Percentiles rank a stretch among this genome's conserved stretches.
phyloP scores from a whole-genome alignment of 1,140 invertebrate species.

The Hesperophylax magnus region DNA sequence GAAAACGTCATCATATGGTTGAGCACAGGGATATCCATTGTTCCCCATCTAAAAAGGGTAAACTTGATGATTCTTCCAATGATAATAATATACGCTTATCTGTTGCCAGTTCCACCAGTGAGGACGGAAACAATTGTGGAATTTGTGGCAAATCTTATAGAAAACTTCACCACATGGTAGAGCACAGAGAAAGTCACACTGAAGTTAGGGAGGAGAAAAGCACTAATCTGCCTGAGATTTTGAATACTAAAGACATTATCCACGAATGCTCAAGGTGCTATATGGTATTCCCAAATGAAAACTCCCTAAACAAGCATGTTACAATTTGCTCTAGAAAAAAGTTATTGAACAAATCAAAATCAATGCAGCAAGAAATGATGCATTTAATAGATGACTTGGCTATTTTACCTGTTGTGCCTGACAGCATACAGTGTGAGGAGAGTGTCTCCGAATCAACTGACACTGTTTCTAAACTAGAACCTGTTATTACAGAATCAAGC shows the following conservation, averaged over 20 bases:
- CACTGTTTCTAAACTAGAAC: background rate
- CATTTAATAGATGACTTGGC: background rate
- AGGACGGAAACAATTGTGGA: slow-evolving; percentile 50
- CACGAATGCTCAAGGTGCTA: slow-evolving; percentile 70
- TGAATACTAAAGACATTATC: slow-evolving; percentile 69
- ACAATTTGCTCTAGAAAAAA: slow-evolving; percentile 66
- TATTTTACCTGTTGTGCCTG: background rate
- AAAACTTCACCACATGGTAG: slow-evolving; percentile 53
- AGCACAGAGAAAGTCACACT: slow-evolving; percentile 66
- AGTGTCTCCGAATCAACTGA: background rate
- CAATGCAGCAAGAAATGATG: background rate
- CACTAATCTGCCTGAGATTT: slow-evolving; percentile 64
- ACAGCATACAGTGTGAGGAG: background rate
- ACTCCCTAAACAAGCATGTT: slow-evolving; percentile 67
- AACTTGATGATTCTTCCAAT: slow-evolving; percentile 3
- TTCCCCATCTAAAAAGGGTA: slow-evolving; percentile 47
- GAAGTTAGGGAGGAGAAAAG: slow-evolving; percentile 67
- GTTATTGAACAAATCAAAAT: slow-evolving; percentile 31
- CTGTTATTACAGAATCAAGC: background rate
- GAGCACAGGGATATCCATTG: slow-evolving; percentile 53
- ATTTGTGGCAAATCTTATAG: slow-evolving; percentile 54
- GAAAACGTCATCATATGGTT: slow-evolving; percentile 53
- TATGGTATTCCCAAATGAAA: slow-evolving; percentile 70
- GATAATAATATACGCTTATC: slow-evolving; percentile 46
- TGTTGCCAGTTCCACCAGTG: slow-evolving; percentile 49